Conservation (phyloP, 2,797 vertebrate species). For the Apogon hyalosoma region DNA sequence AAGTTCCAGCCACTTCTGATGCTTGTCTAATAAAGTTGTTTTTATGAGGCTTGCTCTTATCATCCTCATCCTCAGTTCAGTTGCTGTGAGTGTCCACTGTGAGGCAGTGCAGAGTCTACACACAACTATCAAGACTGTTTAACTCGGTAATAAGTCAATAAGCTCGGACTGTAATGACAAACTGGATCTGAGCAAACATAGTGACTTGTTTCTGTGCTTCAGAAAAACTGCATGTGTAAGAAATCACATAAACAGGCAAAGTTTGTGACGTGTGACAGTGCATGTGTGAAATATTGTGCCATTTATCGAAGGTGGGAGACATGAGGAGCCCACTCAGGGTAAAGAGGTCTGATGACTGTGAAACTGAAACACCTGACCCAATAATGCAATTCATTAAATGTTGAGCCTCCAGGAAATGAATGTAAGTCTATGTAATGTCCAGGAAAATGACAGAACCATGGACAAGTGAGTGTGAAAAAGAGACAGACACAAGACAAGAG, state of each 20-base stretch:
- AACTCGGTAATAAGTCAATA: not conserved
- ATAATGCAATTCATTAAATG: no score
- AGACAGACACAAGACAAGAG: not conserved
- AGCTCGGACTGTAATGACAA: not conserved
- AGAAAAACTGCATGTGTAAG: not conserved
- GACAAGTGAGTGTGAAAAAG: not conserved
- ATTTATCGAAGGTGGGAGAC: no score
- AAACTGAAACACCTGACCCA: no score
- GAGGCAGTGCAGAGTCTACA: conserved; percentile 58
- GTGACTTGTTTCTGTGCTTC: conserved; percentile 1
- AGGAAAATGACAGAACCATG: not conserved
- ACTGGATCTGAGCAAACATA: conserved; percentile 2
- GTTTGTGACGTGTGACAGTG: not conserved
- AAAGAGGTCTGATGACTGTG: no score
- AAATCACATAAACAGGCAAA: not conserved
- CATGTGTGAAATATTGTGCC: no score
- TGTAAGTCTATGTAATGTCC: no score
- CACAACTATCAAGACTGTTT: conserved; percentile 17
- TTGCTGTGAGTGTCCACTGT: conserved; percentile 51
- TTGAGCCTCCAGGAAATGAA: no score
- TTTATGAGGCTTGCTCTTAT: not conserved
- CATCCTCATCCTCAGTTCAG: conserved; percentile 4
- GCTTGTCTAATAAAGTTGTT: no score
- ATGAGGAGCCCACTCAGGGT: no score
- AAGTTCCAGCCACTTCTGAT: no score